Percentiles rank a stretch among this genome's conserved stretches.
Evolutionary conservation across 2,113 vertebrate species (phyloP).

Genomic region (Progne subis): DNA sequence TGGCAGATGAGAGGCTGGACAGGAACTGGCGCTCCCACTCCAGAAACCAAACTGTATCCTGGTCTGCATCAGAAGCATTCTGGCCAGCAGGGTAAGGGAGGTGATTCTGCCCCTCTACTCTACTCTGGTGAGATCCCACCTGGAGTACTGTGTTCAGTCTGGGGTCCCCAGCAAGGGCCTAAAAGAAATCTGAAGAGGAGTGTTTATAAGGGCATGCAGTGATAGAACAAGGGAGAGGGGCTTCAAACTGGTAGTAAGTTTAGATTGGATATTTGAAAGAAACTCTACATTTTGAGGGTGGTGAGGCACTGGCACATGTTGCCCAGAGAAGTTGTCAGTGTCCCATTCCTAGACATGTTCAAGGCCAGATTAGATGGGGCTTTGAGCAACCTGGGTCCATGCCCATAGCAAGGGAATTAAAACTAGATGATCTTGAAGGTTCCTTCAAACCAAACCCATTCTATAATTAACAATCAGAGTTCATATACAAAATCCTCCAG

Average conservation of each 20-base stretch:
- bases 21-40: not conserved
- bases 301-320: not conserved
- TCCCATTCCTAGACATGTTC: not conserved
- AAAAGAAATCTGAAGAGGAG: not conserved
- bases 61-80: rapidly evolving
- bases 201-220: not conserved
- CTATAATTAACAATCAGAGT: not conserved
- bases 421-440: not conserved
- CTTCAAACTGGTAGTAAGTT: not conserved
- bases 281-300: not conserved
- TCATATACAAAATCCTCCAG: not conserved
- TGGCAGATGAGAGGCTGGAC: not conserved
- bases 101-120: not conserved
- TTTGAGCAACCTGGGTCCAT: not conserved
- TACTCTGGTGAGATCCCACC: not conserved
- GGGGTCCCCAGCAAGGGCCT: not conserved
- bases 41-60: not conserved
- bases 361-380: not conserved
- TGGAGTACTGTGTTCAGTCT: not conserved
- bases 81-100: not conserved
- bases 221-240: not conserved
- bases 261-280: not conserved
- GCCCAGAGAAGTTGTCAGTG: not conserved
- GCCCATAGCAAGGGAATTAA: not conserved
- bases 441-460: not conserved